phyloP scores from a whole-genome alignment of 2,888 invertebrate species.

The Netelia melanura region DNA sequence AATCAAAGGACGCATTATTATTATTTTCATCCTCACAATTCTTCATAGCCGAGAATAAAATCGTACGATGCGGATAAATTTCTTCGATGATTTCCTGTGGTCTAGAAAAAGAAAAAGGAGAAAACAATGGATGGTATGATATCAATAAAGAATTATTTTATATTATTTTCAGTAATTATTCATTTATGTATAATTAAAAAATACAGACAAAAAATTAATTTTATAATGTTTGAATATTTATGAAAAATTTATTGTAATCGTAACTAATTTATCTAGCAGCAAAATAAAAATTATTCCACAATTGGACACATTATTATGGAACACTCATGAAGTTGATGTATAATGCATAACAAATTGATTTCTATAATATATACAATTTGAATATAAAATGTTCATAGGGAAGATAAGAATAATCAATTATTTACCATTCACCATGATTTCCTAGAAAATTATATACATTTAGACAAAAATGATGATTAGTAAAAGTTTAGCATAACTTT shows the following conservation, averaged over 20 bases:
- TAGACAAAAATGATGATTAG: neutral
- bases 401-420: neutral
- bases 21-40: neutral
- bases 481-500: neutral
- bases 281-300: too few species aligned
- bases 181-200: neutral
- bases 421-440: too few species aligned
- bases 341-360: neutral
- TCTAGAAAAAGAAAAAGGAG: too few species aligned
- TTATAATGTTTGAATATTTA: too few species aligned
- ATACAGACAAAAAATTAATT: neutral
- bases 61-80: too few species aligned
- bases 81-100: too few species aligned
- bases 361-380: neutral
- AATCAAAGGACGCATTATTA: neutral
- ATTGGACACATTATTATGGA: neutral
- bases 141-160: neutral
- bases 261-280: too few species aligned
- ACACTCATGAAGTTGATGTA: neutral
- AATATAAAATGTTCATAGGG: neutral
- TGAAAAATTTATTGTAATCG: too few species aligned
- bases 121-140: too few species aligned
- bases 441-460: neutral
- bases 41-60: too few species aligned
- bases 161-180: neutral